Conservation (phyloP, 2,888 invertebrate genomes). For the Tortricodes alternella region DNA sequence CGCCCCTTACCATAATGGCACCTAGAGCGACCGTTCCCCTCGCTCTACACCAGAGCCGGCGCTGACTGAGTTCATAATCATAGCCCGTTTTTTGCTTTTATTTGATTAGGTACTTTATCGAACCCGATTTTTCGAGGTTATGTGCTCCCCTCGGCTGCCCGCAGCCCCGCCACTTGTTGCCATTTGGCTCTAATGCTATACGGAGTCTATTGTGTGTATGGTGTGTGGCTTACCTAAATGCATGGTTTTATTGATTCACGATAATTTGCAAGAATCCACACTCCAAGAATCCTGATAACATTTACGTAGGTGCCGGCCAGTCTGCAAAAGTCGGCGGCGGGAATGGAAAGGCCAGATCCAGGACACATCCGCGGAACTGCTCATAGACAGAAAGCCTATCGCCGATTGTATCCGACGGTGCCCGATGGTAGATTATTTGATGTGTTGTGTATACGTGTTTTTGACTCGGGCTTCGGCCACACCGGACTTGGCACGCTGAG, state of each 20-base stretch:
- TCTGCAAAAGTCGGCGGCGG: conserved; percentile 23
- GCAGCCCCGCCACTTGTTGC: no score
- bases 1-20: no score
- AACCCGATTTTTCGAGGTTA: no score
- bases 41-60: no score
- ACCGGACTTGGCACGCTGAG: no score
- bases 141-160: no score
- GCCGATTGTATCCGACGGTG: conserved; percentile 53
- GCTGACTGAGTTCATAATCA: no score
- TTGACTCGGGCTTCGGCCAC: background rate
- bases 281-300: background rate
- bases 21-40: no score
- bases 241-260: background rate
- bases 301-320: conserved; percentile 12
- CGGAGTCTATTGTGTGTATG: no score
- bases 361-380: conserved; percentile 33
- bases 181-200: no score
- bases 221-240: background rate
- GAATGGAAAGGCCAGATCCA: conserved; percentile 14
- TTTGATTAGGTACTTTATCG: no score
- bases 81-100: no score
- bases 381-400: conserved; percentile 52
- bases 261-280: background rate
- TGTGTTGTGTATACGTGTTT: background rate
- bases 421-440: conserved; percentile 44